Evolutionary conservation across 1,140 invertebrate genomes (phyloP), one percentile per base, ranked within the genome.

Genomic region (Hylaeus volcanicus): DNA sequence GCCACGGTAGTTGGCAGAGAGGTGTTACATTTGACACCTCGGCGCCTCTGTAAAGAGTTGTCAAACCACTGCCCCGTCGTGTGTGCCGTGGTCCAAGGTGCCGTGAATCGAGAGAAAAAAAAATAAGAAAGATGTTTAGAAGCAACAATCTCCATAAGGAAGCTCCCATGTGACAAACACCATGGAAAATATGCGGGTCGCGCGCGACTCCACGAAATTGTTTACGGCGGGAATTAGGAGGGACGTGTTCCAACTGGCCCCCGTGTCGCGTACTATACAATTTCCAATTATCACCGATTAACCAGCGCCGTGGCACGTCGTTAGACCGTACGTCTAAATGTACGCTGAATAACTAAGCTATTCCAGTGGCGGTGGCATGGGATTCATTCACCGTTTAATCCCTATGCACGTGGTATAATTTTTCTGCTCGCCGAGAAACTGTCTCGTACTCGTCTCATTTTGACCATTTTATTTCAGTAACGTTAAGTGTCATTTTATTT

Each of bases 21-120:
- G 83, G 88, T 93, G 93, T 88, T 91, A 93, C 88, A 93, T 93
- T 93, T 92, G 91, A 92, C 92, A 93, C 92, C 91, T 93, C 79
- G 65, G 77, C 75, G 79, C 71, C 83, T 53, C 64, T 79, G 81
- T 81, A 89, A 89, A 89, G 83, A 90, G 84, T 86, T 83, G 86
- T 88, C 85, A 86, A 87, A 82, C 87, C 84, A 89, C 89, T 88
- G 86, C 85, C 26, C 26, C 82, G 82, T 84, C 82, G 79, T 55
- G 63, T 65, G 45, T 63, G 26, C 66, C 37, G 37, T 77, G 81
- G 81, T 66, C 75, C 75, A 55, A 63, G n/a, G 55, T 70, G 73
- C 55, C 73, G 58, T 65, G 58, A 58, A 60, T 74, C 58, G 61
- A 51, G 26, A 26, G 26, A 26, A 26, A 26, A 26, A 26, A 26